phyloP scores from a whole-genome alignment of 2,888 invertebrate genomes.

The Oconnorella tubifera region DNA sequence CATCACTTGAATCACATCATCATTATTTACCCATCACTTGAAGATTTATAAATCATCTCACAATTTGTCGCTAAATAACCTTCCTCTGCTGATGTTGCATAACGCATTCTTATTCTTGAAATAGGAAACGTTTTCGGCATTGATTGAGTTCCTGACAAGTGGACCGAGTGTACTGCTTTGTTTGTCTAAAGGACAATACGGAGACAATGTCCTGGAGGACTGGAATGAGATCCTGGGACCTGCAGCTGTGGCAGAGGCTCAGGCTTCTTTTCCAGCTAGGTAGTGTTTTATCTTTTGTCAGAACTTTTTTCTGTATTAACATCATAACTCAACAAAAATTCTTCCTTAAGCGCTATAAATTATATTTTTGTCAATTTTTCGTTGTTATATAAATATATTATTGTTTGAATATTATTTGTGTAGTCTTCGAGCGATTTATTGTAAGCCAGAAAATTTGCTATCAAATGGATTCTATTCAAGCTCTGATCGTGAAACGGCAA shows the following conservation, averaged over 20 bases:
- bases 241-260: slow-evolving; percentile 51
- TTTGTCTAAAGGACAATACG: slow-evolving; percentile 50
- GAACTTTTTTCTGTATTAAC: neutral
- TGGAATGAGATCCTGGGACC: slow-evolving; percentile 55
- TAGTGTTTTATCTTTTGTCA: too few relatives aligned
- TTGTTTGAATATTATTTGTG: too few relatives aligned
- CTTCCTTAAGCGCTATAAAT: too few relatives aligned
- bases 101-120: too few relatives aligned
- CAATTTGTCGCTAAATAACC: too few relatives aligned
- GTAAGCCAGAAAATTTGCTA: slow-evolving; percentile 37
- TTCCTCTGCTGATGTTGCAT: too few relatives aligned
- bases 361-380: too few relatives aligned
- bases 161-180: slow-evolving; percentile 52
- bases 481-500: slow-evolving; percentile 47
- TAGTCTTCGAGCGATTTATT: slow-evolving; percentile 54
- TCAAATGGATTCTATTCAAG: slow-evolving; percentile 55
- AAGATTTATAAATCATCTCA: too few relatives aligned
- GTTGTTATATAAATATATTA: too few relatives aligned
- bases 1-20: too few relatives aligned
- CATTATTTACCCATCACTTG: too few relatives aligned
- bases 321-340: neutral
- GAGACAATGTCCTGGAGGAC: slow-evolving; percentile 49
- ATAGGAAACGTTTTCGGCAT: neutral
- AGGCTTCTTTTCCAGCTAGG: slow-evolving; percentile 51
- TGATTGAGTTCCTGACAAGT: slow-evolving; percentile 31